Conservation (phyloP, 2,113 vertebrate species). For the Phaethon lepturus region DNA sequence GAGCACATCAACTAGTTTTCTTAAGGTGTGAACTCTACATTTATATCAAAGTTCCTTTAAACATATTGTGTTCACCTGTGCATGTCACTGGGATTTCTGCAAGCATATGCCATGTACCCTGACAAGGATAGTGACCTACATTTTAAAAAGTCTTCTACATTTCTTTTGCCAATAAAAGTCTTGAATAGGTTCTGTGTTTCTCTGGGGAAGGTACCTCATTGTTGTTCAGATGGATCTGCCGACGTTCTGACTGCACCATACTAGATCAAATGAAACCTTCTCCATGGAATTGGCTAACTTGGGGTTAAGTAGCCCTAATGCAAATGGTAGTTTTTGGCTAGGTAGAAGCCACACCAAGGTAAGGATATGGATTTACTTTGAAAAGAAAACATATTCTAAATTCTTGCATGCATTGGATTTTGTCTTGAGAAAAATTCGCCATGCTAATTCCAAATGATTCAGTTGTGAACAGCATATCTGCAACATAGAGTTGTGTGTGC, state of each 20-base stretch:
- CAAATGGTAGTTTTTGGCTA: neutral
- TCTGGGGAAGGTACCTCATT: neutral
- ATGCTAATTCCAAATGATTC: neutral
- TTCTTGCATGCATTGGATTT: neutral
- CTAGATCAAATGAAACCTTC: neutral
- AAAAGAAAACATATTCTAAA: neutral
- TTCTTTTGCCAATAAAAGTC: neutral
- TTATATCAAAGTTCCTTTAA: neutral
- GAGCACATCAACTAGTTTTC: neutral
- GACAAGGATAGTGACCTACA: neutral
- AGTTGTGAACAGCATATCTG: neutral
- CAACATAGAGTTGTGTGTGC: neutral
- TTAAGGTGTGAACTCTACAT: neutral
- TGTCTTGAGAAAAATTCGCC: neutral
- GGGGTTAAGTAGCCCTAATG: neutral
- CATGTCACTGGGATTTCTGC: neutral
- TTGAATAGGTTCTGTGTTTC: neutral
- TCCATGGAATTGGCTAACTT: neutral
- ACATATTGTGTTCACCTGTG: neutral
- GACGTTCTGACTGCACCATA: rapidly evolving
- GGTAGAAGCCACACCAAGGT: neutral
- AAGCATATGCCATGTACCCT: neutral
- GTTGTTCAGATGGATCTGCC: neutral
- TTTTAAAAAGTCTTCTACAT: neutral
- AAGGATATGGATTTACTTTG: neutral